Evolutionary conservation across 2,797 vertebrate genomes (phyloP), one percentile per base, ranked within the genome.

Genomic region (Kryptolebias ocellatus): DNA sequence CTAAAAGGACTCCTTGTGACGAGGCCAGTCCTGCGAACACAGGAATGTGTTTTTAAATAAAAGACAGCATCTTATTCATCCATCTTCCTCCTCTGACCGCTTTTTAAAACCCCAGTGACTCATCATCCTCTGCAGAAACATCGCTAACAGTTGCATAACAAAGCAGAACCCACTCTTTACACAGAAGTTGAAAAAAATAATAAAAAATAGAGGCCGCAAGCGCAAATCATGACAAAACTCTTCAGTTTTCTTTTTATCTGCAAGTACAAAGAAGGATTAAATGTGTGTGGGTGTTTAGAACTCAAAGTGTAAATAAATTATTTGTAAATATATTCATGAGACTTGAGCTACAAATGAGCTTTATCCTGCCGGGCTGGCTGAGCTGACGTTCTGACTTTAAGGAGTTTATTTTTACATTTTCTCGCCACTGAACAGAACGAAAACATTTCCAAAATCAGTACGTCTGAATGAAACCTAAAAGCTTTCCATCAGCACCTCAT

Each of bases 371-470:
- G 39, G 14, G 39, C 14, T 12, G 3, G 20, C 11, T 42, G 39
- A 42, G 39, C 14, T 12, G 3, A 14, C 39, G 11, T 42, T 12
- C 10, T 42, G 39, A 42, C 39, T 71, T 47, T 57, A 6, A 64
- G 20, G 27, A 60, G 53, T 78, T 78, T 58, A 60, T 72, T 60
- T 73, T 62, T 42, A 12, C 11, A 54, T 70, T 53, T 67, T 79
- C 67, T 74, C 66, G 65, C 51, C 59, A 44, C 18, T 24, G 31
- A 62, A 44, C 60, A 63, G 60, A 69, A 71, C 34, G 49, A 65
- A 74, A 78, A 60, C 44, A 27, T 56, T 58, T 67, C 46, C 27
- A 54, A 45, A 15, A 11, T 42, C 39, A 12, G 39, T 11, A 42
- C 27, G 65, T 46, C 31, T 53, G 46, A 64, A 63, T 54, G 50